A percentile compares a stretch with the other conserved stretches of the same genome.
Conservation (phyloP, 2,113 vertebrate genomes). For the Albula goreensis region DNA sequence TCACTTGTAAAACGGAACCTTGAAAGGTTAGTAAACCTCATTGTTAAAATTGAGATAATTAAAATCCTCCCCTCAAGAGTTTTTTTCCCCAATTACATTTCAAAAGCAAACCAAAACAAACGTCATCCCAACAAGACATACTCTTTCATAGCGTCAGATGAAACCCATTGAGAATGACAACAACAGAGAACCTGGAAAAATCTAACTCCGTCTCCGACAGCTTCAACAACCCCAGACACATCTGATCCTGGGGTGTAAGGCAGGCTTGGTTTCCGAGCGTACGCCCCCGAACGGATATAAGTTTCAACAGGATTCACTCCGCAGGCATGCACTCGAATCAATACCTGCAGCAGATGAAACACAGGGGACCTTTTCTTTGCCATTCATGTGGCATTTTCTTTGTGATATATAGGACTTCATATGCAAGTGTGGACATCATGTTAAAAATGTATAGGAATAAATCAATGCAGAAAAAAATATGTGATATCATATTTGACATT, state of each 20-base stretch:
- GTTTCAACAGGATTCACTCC: constrained; percentile 93
- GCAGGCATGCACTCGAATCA: constrained; percentile 84
- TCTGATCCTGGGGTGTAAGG: constrained; percentile 87
- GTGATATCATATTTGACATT: no score
- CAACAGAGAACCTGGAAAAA: constrained; percentile 75
- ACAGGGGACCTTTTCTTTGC: background rate
- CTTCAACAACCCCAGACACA: constrained; percentile 79
- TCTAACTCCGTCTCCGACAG: constrained; percentile 72
- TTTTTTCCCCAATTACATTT: background rate
- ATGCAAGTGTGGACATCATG: no score
- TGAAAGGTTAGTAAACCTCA: background rate
- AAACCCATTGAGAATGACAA: background rate
- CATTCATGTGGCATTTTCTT: background rate
- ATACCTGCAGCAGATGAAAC: constrained; percentile 68
- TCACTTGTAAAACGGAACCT: background rate
- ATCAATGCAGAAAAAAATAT: no score
- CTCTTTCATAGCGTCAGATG: background rate
- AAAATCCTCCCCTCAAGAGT: background rate
- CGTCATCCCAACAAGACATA: background rate
- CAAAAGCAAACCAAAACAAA: background rate
- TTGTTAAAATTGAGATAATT: background rate
- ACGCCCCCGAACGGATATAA: constrained; percentile 81
- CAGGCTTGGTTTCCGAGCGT: constrained; percentile 66
- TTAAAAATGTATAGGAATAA: no score
- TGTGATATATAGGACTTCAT: no score